Percentiles rank a stretch among this genome's conserved stretches.
Conservation (phyloP, 2,797 vertebrate species). For the Notolepis coatsorum region DNA sequence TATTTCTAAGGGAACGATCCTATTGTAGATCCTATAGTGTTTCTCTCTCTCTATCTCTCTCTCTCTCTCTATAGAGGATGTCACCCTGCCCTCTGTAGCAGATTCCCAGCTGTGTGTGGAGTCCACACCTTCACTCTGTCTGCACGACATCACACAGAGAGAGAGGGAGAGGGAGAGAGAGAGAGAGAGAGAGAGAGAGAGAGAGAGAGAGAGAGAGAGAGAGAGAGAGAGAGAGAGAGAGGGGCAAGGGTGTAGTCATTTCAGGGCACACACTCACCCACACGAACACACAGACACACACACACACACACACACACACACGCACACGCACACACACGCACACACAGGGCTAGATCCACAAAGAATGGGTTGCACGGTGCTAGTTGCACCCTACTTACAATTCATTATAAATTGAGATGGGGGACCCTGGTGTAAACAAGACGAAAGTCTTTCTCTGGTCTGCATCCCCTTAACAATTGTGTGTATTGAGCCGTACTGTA, state of each 20-base stretch:
- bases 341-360: too few species aligned
- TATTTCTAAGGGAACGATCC: conserved; percentile 17
- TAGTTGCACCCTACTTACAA: too few species aligned
- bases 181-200: too few species aligned
- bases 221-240: too few species aligned
- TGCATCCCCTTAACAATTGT: too few species aligned
- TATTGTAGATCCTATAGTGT: neutral
- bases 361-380: too few species aligned
- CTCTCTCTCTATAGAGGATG: conserved; percentile 34
- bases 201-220: too few species aligned
- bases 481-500: too few species aligned
- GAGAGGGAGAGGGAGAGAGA: too few species aligned
- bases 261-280: conserved; percentile 15
- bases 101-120: conserved; percentile 1
- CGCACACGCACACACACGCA: neutral
- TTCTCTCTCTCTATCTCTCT: conserved; percentile 8
- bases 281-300: conserved; percentile 10
- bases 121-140: conserved; percentile 24
- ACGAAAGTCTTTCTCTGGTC: too few species aligned
- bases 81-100: conserved; percentile 27
- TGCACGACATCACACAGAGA: conserved; percentile 32
- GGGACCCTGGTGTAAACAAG: too few species aligned
- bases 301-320: neutral
- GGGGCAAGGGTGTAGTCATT: conserved; percentile 20
- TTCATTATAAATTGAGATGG: too few species aligned